Evolutionary conservation across 30 jellyfish, hydroid and myxozoan genomes (phyloP).

Genomic region (Chironex yamaguchii): DNA sequence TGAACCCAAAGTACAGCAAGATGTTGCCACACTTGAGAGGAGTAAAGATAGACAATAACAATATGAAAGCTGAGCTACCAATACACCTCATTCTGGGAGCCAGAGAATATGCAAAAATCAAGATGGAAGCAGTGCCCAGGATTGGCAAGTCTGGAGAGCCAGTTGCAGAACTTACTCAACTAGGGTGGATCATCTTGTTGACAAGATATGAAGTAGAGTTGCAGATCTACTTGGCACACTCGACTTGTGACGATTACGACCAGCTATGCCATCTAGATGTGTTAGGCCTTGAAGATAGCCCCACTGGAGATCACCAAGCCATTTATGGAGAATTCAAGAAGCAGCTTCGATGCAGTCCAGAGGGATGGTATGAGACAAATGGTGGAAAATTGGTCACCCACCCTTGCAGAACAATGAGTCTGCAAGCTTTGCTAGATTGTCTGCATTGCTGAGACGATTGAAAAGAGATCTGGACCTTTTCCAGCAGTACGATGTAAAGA

Average conservation of each 20-base stretch:
- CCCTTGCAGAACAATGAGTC: constrained; percentile 32
- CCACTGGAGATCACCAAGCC: constrained; percentile 65
- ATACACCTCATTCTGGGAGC: constrained; percentile 71
- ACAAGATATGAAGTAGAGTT: constrained; percentile 45
- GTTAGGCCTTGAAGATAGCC: constrained; percentile 74
- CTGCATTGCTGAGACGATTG: constrained; percentile 18
- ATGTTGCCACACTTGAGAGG: constrained; percentile 69
- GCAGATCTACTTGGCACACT: constrained; percentile 34
- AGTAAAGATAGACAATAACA: constrained; percentile 40
- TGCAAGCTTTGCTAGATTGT: constrained; percentile 51
- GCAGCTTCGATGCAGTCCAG: constrained; percentile 41
- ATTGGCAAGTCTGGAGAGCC: constrained; percentile 73
- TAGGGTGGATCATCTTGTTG: constrained; percentile 87
- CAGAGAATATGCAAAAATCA: constrained; percentile 48
- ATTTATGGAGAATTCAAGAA: constrained; percentile 66
- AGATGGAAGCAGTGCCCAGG: constrained; percentile 57
- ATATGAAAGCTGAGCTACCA: constrained; percentile 19
- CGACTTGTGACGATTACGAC: constrained; percentile 64
- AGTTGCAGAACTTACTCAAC: constrained; percentile 69
- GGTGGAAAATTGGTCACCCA: constrained; percentile 42
- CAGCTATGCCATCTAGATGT: constrained; percentile 74
- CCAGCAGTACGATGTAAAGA: constrained; percentile 44
- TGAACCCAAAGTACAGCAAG: constrained; percentile 45
- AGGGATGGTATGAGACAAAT: constrained; percentile 63
- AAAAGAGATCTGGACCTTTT: constrained; percentile 51